These are phyloP conservation scores for Caenorhabditis japonica DNA, from an alignment of 2,888 invertebrate genomes.

Conservation along the genomic window DNA sequence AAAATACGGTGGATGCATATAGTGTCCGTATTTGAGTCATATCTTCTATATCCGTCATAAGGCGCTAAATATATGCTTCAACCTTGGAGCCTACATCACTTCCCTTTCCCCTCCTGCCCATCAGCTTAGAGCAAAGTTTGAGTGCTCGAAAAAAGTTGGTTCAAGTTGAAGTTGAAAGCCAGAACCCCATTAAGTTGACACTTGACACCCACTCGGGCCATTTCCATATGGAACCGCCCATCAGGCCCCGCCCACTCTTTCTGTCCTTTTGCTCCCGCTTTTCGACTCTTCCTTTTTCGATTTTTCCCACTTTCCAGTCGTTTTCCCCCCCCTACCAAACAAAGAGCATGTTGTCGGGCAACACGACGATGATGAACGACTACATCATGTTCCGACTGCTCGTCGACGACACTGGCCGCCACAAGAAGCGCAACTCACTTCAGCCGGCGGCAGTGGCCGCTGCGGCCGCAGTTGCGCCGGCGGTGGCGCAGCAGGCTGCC, in stretches of 20 bases:
- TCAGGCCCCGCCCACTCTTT: conserved; percentile 26
- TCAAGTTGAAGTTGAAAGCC: no score
- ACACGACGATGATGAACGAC: conserved; percentile 66
- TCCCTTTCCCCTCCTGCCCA: no score
- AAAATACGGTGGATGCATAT: no score
- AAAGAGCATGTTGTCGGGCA: conserved; percentile 60
- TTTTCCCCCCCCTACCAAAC: conserved; percentile 13
- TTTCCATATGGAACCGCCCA: not conserved
- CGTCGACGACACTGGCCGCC: conserved; percentile 60
- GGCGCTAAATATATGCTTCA: no score
- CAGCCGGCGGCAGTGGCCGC: conserved; percentile 20
- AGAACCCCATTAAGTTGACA: no score
- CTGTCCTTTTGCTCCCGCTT: conserved; percentile 8
- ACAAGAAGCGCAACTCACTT: conserved; percentile 45
- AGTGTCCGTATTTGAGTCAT: no score
- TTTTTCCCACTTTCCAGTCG: conserved; percentile 6
- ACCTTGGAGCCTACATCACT: no score
- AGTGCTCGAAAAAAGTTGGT: no score
- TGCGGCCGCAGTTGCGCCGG: conserved; percentile 14
- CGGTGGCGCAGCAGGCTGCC: conserved; percentile 22
- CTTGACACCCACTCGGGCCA: no score
- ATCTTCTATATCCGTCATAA: no score
- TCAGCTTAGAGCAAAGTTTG: no score
- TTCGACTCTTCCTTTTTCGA: conserved; percentile 30
- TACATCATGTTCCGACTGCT: conserved; percentile 71